phyloP scores from a whole-genome alignment of 1,140 invertebrate genomes.

The Microvelia longipes region DNA sequence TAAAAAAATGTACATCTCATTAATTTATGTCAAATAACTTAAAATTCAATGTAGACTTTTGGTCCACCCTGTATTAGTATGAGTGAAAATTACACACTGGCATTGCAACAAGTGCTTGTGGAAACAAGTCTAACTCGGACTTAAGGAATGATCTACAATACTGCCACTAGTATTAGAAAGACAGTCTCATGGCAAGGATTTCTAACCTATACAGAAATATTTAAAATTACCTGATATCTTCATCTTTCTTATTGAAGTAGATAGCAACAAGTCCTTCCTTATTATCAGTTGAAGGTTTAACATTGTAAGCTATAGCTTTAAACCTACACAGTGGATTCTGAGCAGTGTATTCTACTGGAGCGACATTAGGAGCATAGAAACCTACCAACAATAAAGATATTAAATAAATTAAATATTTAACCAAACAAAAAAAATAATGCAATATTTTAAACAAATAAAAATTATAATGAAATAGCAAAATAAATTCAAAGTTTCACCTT shows the following conservation, averaged over 20 bases:
- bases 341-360: conserved; percentile 65
- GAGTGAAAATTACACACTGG: too few relatives aligned
- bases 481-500: too few relatives aligned
- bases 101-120: too few relatives aligned
- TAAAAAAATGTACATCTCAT: too few relatives aligned
- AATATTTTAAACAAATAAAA: neutral
- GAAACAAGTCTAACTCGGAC: too few relatives aligned
- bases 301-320: conserved; percentile 81
- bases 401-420: conserved; percentile 5
- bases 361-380: conserved; percentile 54
- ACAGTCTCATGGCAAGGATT: too few relatives aligned
- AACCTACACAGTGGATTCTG: conserved; percentile 84
- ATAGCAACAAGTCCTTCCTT: conserved; percentile 75
- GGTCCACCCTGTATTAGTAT: too few relatives aligned
- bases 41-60: too few relatives aligned
- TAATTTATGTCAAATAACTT: too few relatives aligned
- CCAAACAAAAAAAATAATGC: neutral
- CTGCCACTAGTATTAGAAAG: too few relatives aligned
- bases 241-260: conserved; percentile 61
- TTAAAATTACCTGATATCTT: conserved; percentile 56
- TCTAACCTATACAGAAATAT: too few relatives aligned
- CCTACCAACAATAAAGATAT: conserved; percentile 45
- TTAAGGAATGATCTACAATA: too few relatives aligned
- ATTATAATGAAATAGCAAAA: neutral
- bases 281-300: conserved; percentile 62